Conservation (phyloP, 2,797 vertebrate species). For the Paramormyrops hopkinsi region DNA sequence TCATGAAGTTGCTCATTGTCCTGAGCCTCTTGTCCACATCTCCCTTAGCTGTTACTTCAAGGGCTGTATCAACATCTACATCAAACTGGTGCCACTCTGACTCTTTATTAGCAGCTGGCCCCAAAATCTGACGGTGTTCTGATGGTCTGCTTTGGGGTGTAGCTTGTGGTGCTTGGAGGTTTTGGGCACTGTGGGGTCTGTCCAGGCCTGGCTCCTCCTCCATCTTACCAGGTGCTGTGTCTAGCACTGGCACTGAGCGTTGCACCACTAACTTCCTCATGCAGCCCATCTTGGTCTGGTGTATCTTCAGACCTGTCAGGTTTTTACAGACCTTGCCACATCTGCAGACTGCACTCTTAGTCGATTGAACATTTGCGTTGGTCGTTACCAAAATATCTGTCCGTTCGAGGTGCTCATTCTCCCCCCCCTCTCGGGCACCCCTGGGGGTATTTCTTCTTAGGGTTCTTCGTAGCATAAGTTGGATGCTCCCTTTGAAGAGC, state of each 20-base stretch:
- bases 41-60: too few species aligned
- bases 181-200: slow-evolving; percentile 21
- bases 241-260: not conserved
- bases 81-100: too few species aligned
- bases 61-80: too few species aligned
- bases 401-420: not conserved
- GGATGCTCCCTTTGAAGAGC: too few species aligned
- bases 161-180: not conserved
- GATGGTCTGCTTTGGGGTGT: not conserved
- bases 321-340: slow-evolving; percentile 30
- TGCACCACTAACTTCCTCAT: not conserved
- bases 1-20: slow-evolving; percentile 21
- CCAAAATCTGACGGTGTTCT: not conserved
- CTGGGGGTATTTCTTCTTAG: not conserved
- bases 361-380: not conserved
- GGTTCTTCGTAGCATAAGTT: not conserved
- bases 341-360: slow-evolving; percentile 4
- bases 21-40: too few species aligned
- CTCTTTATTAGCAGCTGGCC: slow-evolving; percentile 20
- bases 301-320: slow-evolving; percentile 19
- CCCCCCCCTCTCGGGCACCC: not conserved
- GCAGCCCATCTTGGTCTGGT: slow-evolving; percentile 24
- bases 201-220: slow-evolving; percentile 16
- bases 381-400: not conserved
- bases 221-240: not conserved